Conservation (phyloP, 1,140 invertebrate genomes). For the Drosophila sproati region DNA sequence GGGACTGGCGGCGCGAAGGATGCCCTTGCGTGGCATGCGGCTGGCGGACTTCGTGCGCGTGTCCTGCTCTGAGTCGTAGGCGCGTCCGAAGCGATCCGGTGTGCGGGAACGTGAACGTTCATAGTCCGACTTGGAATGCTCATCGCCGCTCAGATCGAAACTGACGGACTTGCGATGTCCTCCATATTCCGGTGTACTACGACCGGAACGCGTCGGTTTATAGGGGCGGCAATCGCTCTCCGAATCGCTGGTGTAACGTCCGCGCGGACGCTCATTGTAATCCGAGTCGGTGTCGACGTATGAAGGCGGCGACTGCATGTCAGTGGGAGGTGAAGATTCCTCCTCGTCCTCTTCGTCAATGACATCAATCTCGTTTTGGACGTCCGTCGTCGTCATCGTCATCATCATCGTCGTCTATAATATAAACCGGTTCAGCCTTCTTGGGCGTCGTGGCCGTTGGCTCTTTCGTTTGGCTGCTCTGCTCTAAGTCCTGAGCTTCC, state of each 20-base stretch:
- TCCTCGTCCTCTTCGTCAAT: constrained; percentile 46
- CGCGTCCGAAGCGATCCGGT: constrained; percentile 62
- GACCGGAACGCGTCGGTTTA: constrained; percentile 68
- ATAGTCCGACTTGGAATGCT: constrained; percentile 77
- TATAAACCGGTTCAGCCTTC: constrained; percentile 75
- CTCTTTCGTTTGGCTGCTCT: constrained; percentile 8
- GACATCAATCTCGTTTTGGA: constrained; percentile 54
- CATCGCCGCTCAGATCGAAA: constrained; percentile 83
- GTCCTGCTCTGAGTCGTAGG: constrained; percentile 82
- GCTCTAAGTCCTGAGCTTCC: constrained; percentile 48
- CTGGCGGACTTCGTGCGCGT: constrained; percentile 34
- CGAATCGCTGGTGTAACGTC: constrained; percentile 80
- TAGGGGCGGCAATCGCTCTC: constrained; percentile 71
- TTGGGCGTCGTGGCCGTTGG: constrained; percentile 42
- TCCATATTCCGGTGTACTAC: constrained; percentile 73
- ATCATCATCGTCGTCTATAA: constrained; percentile 77
- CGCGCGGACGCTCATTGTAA: constrained; percentile 61
- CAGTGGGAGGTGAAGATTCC: constrained; percentile 60
- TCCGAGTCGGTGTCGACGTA: constrained; percentile 77
- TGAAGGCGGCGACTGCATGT: constrained; percentile 65
- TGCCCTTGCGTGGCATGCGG: constrained; percentile 76
- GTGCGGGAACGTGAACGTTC: constrained; percentile 75
- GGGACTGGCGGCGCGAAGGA: constrained; percentile 76
- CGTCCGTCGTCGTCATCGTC: constrained; percentile 63
- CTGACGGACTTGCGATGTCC: constrained; percentile 83